Evolutionary conservation across 2,888 invertebrate genomes (phyloP), one percentile per base, ranked within the genome.

Genomic region (Hyppa rectilinea): DNA sequence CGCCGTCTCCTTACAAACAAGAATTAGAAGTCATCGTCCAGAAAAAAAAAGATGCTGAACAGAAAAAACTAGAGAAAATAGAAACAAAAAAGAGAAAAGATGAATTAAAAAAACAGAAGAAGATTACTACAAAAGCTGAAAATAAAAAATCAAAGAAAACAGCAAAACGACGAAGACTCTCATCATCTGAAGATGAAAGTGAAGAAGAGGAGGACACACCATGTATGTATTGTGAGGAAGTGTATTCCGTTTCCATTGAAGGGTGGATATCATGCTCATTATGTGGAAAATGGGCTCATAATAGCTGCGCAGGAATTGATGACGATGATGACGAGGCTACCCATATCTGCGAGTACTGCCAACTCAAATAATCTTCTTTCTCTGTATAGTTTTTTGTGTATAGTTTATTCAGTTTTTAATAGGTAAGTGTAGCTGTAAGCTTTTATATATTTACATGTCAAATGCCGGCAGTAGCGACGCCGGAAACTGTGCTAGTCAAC

Each of bases 201-300:
- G 52, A 68, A 61, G 72, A 69, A 69, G 75, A 72, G 52, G 63
- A 62, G 67, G 62, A 76, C 59, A 56, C 71, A 61, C 60, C 61
- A 49, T 68, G 55, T 62, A 61, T 71, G 63, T 71, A 66, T 70
- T 75, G 75, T 67, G 29, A 63, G 50, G 78, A 66, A 56, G 58
- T 64, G 31, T 78, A 74, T 77, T 81, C 71, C 62, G 75, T 50
- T 71, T 81, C 81, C 40, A 75, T 70, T 78, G 76, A 76, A 76
- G 71, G 74, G 59, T 52, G 52, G 29, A 52, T 52, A 52, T 52
- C 29, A 52, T 52, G 50, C 29, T 52, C 29, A 52, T 9, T 29
- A 52, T 52, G 52, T 52, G 10, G 29, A 52, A 52, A 4, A 47
- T 47, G 47, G 47, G 47, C 47, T 47, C 23, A 47, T 47, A 47